A percentile compares a stretch with the other conserved stretches of the same genome.
phyloP scores from a whole-genome alignment of 35 echinoderm and acorn worm genomes.

The Diadema setosum region DNA sequence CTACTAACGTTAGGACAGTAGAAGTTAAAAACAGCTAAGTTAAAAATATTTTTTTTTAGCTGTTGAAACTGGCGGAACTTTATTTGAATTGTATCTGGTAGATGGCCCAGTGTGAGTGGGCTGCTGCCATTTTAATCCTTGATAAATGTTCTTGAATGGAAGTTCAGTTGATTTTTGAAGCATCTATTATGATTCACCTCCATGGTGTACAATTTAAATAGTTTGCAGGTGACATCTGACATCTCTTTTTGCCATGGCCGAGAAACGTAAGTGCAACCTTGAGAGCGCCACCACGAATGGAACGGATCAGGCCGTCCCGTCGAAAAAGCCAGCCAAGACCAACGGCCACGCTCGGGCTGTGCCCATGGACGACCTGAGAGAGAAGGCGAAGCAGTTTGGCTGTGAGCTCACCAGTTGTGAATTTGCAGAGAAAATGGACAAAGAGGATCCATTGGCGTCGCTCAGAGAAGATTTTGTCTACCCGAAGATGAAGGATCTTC shows the following conservation, averaged over 20 bases:
- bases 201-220: too few species aligned
- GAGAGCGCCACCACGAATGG: not conserved
- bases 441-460: not conserved
- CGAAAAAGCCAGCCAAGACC: not conserved
- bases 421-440: constrained; percentile 19
- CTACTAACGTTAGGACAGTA: too few species aligned
- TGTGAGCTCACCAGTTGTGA: not conserved
- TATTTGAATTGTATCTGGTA: too few species aligned
- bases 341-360: not conserved
- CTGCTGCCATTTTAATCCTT: too few species aligned
- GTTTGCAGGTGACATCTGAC: too few species aligned
- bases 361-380: not conserved
- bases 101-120: too few species aligned
- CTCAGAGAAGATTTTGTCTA: not conserved
- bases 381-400: constrained; percentile 4
- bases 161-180: too few species aligned
- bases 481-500: constrained; percentile 15
- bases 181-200: too few species aligned
- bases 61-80: too few species aligned
- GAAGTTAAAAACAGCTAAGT: too few species aligned
- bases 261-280: not conserved
- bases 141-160: too few species aligned
- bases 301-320: not conserved
- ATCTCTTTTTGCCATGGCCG: not conserved
- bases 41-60: too few species aligned